Evolutionary conservation across 2,888 invertebrate species (phyloP), one percentile per base, ranked within the genome.

Genomic region (Caradrina clavipalpis): DNA sequence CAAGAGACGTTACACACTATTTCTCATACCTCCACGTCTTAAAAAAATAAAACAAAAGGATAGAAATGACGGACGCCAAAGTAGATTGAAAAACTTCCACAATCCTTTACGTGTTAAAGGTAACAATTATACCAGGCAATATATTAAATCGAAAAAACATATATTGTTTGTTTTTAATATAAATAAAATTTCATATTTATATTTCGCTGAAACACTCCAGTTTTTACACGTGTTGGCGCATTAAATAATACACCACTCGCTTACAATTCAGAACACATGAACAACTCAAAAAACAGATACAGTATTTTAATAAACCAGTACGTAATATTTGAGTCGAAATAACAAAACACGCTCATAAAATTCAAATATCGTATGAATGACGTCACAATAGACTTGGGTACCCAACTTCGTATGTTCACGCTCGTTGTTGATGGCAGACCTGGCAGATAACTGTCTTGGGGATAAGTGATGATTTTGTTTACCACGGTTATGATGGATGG

Each of bases 391-490:
- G 75, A 35, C 26, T 31, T 53, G 35, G 45, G 69, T 69, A 22
- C 17, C 53, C 58, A 76, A 70, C 54, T 70, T 65, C 60, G 54
- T 60, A 78, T 69, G 47, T 50, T 76, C 64, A 72, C 70, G 78
- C 71, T 61, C 45, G 39, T 60, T 64, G 61, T 67, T 75, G 70
- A 71, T 50, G 22, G 56, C 67, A 26, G 76, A 68, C 59, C 35
- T 71, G 70, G 71, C 69, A 69, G 75, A 58, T 68, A 74, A 75
- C 82, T 85, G 88, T 87, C 86, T 81, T 51, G 58, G 58, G 68
- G 59, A 74, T 88, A 89, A 89, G 76, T 86, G 84, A 90, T 90
- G 86, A 86, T 86, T 80, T 80, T 90, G 88, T 90, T 90, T 89
- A 85, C 82, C 47, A 56, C 22, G 31, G 51, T 76, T 67, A 78